A percentile compares a stretch with the other conserved stretches of the same genome.
phyloP scores from a whole-genome alignment of 1,140 invertebrate genomes.

The Adoxophyes honmai region DNA sequence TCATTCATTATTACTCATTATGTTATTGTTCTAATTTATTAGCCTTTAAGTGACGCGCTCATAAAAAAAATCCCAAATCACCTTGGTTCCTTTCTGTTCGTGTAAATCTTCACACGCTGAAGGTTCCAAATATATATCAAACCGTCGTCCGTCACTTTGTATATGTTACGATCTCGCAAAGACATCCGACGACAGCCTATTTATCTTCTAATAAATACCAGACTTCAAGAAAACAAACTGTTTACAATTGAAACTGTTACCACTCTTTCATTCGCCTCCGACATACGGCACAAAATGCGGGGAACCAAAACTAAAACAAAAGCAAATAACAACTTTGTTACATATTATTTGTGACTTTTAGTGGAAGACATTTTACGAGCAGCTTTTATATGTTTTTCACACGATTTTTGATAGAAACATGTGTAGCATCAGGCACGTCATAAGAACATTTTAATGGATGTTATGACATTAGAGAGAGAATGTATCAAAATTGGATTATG shows the following conservation, averaged over 20 bases:
- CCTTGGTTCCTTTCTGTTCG: slow-evolving; percentile 37
- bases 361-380: slow-evolving; percentile 61
- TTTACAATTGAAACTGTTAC: slow-evolving; percentile 7
- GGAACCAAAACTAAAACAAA: neutral
- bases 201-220: slow-evolving; percentile 73
- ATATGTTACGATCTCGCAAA: slow-evolving; percentile 60
- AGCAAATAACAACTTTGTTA: slow-evolving; percentile 31
- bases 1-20: too few species aligned
- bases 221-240: slow-evolving; percentile 29
- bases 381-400: slow-evolving; percentile 60
- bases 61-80: too few species aligned
- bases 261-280: too few species aligned
- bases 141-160: slow-evolving; percentile 50
- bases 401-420: slow-evolving; percentile 45
- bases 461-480: slow-evolving; percentile 66
- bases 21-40: too few species aligned
- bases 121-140: slow-evolving; percentile 61
- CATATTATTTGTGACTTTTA: slow-evolving; percentile 59
- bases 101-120: slow-evolving; percentile 55
- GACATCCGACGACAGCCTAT: slow-evolving; percentile 68
- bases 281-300: neutral
- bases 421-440: slow-evolving; percentile 43
- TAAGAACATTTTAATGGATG: slow-evolving; percentile 43
- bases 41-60: too few species aligned
- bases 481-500: slow-evolving; percentile 64